Conservation (phyloP, 2,797 vertebrate genomes). For the Otolemur crassicaudatus region DNA sequence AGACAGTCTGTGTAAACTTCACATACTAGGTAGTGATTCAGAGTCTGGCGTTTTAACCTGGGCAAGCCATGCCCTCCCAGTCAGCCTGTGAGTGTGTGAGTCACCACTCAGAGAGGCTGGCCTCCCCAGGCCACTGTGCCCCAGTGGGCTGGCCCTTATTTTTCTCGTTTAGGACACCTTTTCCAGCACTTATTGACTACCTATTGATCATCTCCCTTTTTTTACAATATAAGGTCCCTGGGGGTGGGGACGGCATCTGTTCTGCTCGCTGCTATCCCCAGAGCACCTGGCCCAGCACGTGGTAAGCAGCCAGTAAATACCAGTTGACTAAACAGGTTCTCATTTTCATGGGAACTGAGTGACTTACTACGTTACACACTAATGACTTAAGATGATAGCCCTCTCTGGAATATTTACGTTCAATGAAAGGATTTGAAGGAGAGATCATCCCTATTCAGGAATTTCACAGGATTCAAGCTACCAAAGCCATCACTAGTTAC, state of each 20-base stretch:
- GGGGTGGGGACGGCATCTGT: background rate
- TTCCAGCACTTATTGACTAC: background rate
- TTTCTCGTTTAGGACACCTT: background rate
- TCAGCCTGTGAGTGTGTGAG: background rate
- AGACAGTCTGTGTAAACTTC: background rate
- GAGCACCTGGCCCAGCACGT: background rate
- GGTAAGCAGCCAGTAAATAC: background rate
- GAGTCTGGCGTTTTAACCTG: background rate
- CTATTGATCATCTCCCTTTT: background rate
- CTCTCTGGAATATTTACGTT: background rate
- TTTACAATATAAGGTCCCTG: background rate
- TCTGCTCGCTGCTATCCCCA: background rate
- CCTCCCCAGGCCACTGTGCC: background rate
- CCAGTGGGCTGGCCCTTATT: background rate
- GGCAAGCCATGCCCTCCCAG: background rate
- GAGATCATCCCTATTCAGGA: background rate
- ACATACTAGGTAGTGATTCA: fast-evolving
- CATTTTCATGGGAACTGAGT: background rate
- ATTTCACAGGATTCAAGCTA: background rate
- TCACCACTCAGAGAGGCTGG: background rate
- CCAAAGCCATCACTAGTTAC: background rate
- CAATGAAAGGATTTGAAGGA: background rate
- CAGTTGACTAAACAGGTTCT: background rate
- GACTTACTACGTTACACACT: background rate
- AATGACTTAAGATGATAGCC: background rate